phyloP scores from a whole-genome alignment of 2,797 vertebrate species.

The Alauda arvensis region DNA sequence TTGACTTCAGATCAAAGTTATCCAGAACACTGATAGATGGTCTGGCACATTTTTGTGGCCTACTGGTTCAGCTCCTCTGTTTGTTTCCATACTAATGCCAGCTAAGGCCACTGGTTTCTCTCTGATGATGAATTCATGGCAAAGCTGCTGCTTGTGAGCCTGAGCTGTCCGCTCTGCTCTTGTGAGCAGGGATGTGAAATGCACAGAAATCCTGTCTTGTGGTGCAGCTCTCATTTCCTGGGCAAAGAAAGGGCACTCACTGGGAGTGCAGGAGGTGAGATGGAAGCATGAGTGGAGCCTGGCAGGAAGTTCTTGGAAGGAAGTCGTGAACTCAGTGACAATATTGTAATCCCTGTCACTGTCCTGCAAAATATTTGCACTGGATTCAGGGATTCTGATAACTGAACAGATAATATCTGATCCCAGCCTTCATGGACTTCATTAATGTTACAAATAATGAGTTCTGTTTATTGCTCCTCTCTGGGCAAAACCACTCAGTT shows the following conservation, averaged over 20 bases:
- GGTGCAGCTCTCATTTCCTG: not conserved
- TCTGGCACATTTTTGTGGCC: not conserved
- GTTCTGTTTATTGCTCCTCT: not conserved
- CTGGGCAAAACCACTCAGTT: not conserved
- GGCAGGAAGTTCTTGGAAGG: not conserved
- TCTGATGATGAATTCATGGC: not conserved
- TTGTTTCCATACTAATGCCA: not conserved
- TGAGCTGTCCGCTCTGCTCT: not conserved
- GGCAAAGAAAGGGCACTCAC: not conserved
- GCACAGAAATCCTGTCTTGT: not conserved
- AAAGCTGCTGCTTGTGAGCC: not conserved
- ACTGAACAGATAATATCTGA: not conserved
- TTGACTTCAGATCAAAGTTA: not conserved
- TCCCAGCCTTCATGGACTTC: not conserved
- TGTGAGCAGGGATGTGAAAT: not conserved
- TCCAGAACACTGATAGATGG: not conserved
- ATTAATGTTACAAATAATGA: not conserved
- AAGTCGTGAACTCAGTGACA: not conserved
- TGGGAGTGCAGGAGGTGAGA: not conserved
- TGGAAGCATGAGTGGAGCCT: not conserved
- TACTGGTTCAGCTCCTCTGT: not conserved
- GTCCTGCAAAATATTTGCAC: not conserved
- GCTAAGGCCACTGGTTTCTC: not conserved
- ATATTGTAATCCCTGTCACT: not conserved
- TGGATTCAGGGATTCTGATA: not conserved